Evolutionary conservation across 1,140 invertebrate species (phyloP).

Genomic region (Leucophenga varia): DNA sequence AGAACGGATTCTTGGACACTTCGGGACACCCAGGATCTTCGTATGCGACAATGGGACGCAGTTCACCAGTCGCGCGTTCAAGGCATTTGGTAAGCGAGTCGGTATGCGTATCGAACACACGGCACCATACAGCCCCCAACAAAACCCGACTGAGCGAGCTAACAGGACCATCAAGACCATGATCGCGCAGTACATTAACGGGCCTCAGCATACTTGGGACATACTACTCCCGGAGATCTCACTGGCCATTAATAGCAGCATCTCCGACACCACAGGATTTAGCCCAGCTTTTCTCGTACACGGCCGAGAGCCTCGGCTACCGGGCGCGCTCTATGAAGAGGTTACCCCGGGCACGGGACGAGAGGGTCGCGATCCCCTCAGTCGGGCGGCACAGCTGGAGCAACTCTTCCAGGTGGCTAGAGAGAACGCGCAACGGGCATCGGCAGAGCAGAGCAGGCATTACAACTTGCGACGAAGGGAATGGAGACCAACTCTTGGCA

Average conservation of each 20-base stretch:
- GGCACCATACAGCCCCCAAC: neutral
- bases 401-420: neutral
- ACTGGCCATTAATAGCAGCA: slow-evolving; percentile 5
- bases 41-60: slow-evolving; percentile 7
- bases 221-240: neutral
- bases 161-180: slow-evolving; percentile 11
- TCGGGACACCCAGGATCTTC: neutral
- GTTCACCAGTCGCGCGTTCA: slow-evolving; percentile 2
- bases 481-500: neutral
- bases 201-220: neutral
- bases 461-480: neutral
- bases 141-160: slow-evolving; percentile 5
- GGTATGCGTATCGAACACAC: neutral
- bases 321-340: neutral
- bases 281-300: slow-evolving; percentile 5
- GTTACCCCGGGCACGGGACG: neutral
- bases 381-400: neutral
- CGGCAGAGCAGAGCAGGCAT: neutral
- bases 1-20: slow-evolving; percentile 3
- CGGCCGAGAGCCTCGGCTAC: slow-evolving; percentile 2
- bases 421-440: neutral
- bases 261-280: slow-evolving; percentile 8
- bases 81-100: neutral
- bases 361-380: too few species aligned
- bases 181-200: slow-evolving; percentile 3